Percentiles rank a stretch among this genome's conserved stretches.
phyloP scores from a whole-genome alignment of 2,113 vertebrate species.

The Lontra canadensis region DNA sequence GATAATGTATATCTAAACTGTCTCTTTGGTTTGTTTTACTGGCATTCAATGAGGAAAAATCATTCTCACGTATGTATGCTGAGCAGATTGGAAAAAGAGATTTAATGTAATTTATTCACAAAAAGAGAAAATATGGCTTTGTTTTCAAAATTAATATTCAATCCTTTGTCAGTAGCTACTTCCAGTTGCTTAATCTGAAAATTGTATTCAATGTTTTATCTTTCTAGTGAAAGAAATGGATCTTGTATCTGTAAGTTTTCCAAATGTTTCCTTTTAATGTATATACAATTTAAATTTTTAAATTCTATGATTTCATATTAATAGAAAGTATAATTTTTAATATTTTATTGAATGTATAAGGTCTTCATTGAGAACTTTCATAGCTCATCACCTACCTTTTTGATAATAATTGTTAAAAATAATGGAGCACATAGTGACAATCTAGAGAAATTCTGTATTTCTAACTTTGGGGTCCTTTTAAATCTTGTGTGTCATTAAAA shows the following conservation, averaged over 20 bases:
- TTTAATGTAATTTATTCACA: background rate
- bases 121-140: background rate
- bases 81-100: background rate
- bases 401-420: background rate
- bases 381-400: background rate
- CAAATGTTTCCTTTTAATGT: no score
- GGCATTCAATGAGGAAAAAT: background rate
- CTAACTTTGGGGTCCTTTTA: background rate
- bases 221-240: background rate
- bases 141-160: conserved; percentile 10
- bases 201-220: background rate
- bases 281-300: no score
- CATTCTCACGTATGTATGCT: background rate
- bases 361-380: background rate
- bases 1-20: background rate
- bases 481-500: background rate
- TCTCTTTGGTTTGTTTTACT: background rate
- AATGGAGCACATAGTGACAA: background rate
- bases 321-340: background rate
- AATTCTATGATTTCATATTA: background rate
- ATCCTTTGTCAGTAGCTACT: background rate
- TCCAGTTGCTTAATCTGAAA: background rate
- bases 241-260: background rate
- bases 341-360: background rate
- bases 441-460: background rate